A percentile compares a stretch with the other conserved stretches of the same genome.
phyloP scores from a whole-genome alignment of 2,113 vertebrate genomes.

The Bos taurus region ARS-UCD2.0 NC_037346.1:37775001-37775500 shows the following conservation, averaged over 20 bases:
- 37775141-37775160: rapidly evolving
- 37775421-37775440: background rate
- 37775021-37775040: background rate
- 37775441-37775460: rapidly evolving
- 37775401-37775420: background rate
- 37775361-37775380: background rate
- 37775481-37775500: background rate
- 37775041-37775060: background rate
- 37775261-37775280: background rate
- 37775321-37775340: background rate
- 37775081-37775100: background rate
- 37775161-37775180: background rate
- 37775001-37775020: background rate
- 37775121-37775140: background rate
- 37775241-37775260: background rate
- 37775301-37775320: background rate
- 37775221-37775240: background rate
- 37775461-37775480: background rate
- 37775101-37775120: background rate
- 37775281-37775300: background rate
- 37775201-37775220: background rate
- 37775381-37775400: background rate
- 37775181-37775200: background rate
- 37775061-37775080: background rate
- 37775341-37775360: background rate